These are phyloP conservation scores for Temnothorax longispinosus DNA, from an alignment of 1,140 invertebrate genomes.

Conservation along the genomic window DNA sequence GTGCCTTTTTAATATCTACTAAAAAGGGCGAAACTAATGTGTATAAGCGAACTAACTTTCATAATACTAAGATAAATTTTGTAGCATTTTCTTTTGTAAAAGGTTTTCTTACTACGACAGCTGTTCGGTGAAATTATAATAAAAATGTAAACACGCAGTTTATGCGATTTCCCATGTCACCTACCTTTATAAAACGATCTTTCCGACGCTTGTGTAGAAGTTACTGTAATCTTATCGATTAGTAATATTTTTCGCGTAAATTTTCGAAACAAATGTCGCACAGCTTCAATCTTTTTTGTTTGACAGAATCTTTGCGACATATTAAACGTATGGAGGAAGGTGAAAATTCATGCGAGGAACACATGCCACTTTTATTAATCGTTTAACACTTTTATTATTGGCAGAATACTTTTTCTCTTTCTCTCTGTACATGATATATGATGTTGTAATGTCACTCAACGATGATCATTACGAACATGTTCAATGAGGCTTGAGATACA, in stretches of 20 bases:
- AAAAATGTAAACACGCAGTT: slow-evolving; percentile 19
- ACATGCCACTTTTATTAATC: slow-evolving; percentile 73
- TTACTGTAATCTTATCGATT: not conserved
- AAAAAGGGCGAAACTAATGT: slow-evolving; percentile 8
- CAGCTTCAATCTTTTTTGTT: not conserved
- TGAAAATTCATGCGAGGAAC: not conserved
- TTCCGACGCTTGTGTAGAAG: not conserved
- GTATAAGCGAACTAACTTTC: slow-evolving; percentile 41
- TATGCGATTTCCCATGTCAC: not conserved
- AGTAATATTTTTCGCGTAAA: not conserved
- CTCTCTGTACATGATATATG: slow-evolving; percentile 73
- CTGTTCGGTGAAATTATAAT: slow-evolving; percentile 26
- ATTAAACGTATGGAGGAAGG: not conserved
- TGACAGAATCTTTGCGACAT: not conserved
- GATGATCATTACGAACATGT: slow-evolving; percentile 76
- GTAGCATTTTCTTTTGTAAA: slow-evolving; percentile 51
- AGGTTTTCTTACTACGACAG: slow-evolving; percentile 22
- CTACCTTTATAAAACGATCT: not conserved
- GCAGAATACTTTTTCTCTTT: slow-evolving; percentile 77
- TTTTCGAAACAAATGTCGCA: not conserved
- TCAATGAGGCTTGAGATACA: slow-evolving; percentile 65
- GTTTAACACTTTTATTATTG: slow-evolving; percentile 83
- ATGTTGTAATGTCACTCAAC: slow-evolving; percentile 72
- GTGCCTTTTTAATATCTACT: slow-evolving; percentile 57
- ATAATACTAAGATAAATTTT: slow-evolving; percentile 39